phyloP scores from a whole-genome alignment of 2,797 vertebrate species.

The Eurystomus glaucurus region DNA sequence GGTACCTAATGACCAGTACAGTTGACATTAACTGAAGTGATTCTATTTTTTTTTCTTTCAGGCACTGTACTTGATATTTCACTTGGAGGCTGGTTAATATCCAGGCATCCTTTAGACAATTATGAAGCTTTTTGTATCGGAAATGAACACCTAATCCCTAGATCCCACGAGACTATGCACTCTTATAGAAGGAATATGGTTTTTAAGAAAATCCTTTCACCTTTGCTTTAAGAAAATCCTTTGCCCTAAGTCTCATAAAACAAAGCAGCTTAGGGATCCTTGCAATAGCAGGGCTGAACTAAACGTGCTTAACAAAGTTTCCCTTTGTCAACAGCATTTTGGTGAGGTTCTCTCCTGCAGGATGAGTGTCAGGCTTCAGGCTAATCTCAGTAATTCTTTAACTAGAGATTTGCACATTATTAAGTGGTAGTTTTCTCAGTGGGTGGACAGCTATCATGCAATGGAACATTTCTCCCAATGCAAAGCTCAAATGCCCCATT shows the following conservation, averaged over 20 bases:
- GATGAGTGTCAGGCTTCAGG: conserved; percentile 66
- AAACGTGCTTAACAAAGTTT: conserved; percentile 63
- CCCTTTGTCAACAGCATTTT: conserved; percentile 61
- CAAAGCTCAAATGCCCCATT: conserved; percentile 10
- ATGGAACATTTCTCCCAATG: not conserved
- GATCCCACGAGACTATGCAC: conserved; percentile 15
- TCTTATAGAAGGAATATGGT: conserved; percentile 21
- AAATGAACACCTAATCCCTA: conserved; percentile 65
- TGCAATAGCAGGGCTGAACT: conserved; percentile 49
- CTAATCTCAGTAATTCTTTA: conserved; percentile 71
- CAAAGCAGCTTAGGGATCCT: conserved; percentile 63
- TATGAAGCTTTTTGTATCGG: conserved; percentile 68
- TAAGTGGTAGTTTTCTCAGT: conserved; percentile 45
- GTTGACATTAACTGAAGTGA: not conserved
- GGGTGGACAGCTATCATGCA: conserved; percentile 10
- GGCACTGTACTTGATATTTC: conserved; percentile 13
- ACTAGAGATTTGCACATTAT: conserved; percentile 71
- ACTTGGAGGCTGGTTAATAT: conserved; percentile 45
- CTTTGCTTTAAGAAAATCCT: conserved; percentile 65
- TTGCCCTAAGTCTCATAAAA: conserved; percentile 49
- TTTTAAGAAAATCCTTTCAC: conserved; percentile 52
- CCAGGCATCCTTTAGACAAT: conserved; percentile 59
- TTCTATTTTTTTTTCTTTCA: not conserved
- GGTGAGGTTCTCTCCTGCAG: conserved; percentile 60
- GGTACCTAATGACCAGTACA: not conserved